These are phyloP conservation scores for Prosopocoilus inquinatus DNA, from an alignment of 2,888 invertebrate species.

Conservation along the genomic window DNA sequence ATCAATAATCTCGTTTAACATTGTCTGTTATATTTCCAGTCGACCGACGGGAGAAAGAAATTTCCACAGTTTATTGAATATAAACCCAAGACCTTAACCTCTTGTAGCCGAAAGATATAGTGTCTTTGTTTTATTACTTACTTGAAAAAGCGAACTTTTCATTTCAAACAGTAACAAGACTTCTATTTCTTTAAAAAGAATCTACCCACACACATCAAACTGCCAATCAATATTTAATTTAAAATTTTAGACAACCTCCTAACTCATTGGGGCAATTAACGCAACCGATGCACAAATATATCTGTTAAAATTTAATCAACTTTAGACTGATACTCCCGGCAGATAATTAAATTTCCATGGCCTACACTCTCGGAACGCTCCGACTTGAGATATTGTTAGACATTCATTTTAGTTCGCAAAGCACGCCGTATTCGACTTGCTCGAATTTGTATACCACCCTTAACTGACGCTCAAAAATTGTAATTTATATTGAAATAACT, in stretches of 20 bases:
- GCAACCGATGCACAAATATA: conserved; percentile 35
- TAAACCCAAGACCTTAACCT: conserved; percentile 3
- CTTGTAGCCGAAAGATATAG: neutral
- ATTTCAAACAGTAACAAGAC: too few species aligned
- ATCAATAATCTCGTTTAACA: conserved; percentile 41
- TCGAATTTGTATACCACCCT: conserved; percentile 37
- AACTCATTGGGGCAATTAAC: conserved; percentile 26
- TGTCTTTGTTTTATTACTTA: neutral
- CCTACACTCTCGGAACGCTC: conserved; percentile 28
- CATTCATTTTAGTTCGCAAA: conserved; percentile 37
- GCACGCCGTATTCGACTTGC: conserved; percentile 16
- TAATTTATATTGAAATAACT: conserved; percentile 32
- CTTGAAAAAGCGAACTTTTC: too few species aligned
- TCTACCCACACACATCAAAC: too few species aligned
- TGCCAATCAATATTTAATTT: too few species aligned
- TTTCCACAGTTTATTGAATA: conserved; percentile 17
- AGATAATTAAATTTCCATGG: conserved; percentile 42
- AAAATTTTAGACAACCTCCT: neutral
- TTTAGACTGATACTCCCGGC: conserved; percentile 40
- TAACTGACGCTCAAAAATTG: conserved; percentile 41
- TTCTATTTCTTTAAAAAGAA: too few species aligned
- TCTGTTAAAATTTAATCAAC: conserved; percentile 42
- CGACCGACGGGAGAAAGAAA: conserved; percentile 22
- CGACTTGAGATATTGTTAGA: conserved; percentile 39
- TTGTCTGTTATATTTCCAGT: conserved; percentile 35